A percentile compares a stretch with the other conserved stretches of the same genome.
Evolutionary conservation across 2,113 vertebrate species (phyloP).

Genomic region (Gasterosteus aculeatus): DNA sequence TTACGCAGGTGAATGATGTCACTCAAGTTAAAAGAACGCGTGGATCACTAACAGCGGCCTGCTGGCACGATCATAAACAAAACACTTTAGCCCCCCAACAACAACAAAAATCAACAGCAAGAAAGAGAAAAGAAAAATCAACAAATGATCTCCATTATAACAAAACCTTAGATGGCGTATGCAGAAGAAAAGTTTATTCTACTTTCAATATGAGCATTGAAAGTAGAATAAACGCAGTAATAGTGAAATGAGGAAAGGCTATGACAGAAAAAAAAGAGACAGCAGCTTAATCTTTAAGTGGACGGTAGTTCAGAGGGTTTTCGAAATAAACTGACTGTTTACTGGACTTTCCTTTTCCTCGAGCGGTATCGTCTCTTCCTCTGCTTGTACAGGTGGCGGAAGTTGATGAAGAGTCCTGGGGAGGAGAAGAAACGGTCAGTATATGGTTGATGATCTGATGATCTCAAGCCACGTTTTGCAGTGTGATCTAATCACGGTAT

Average conservation of each 20-base stretch:
- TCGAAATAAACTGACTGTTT: conserved; percentile 32
- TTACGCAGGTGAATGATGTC: no score
- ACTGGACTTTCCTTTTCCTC: conserved; percentile 90
- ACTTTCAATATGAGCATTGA: no score
- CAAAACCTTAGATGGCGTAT: background rate
- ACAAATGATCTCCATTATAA: background rate
- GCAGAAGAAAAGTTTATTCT: background rate
- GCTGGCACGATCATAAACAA: background rate
- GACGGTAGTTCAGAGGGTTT: conserved; percentile 16
- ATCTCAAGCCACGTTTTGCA: background rate
- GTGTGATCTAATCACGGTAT: background rate
- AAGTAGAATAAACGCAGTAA: background rate
- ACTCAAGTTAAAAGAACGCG: no score
- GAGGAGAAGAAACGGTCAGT: conserved; percentile 10
- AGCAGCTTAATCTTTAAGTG: background rate
- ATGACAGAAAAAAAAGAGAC: background rate
- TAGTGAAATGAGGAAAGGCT: conserved; percentile 29
- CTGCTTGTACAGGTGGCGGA: conserved; percentile 91
- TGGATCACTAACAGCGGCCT: background rate
- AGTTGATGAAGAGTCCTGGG: conserved; percentile 88
- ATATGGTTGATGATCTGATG: background rate
- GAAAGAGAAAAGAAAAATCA: background rate
- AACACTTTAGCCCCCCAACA: background rate
- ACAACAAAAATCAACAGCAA: background rate
- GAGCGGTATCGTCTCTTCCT: conserved; percentile 84